phyloP scores from a whole-genome alignment of 2,888 invertebrate species.

The Gonocerus acuteangulatus region DNA sequence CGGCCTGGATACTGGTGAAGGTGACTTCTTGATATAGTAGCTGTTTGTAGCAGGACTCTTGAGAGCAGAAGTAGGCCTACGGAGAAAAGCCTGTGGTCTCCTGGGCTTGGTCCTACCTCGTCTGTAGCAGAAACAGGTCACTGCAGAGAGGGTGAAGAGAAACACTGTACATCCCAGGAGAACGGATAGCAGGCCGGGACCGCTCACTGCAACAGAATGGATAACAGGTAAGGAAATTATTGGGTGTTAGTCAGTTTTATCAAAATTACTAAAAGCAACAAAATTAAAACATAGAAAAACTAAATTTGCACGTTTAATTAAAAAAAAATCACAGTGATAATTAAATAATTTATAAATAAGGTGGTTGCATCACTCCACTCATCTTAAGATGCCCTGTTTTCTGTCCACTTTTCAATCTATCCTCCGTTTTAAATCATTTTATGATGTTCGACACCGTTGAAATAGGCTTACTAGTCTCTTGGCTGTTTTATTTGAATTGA shows the following conservation, averaged over 20 bases:
- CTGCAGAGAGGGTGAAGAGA: slow-evolving; percentile 52
- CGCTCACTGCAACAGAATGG: slow-evolving; percentile 49
- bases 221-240: neutral
- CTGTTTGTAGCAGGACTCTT: slow-evolving; percentile 75
- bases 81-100: slow-evolving; percentile 40
- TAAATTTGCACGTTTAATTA: too few relatives aligned
- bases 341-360: too few relatives aligned
- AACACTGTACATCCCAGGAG: slow-evolving; percentile 55
- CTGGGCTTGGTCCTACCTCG: slow-evolving; percentile 40
- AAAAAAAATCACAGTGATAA: too few relatives aligned
- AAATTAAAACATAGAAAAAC: too few relatives aligned
- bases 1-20: slow-evolving; percentile 66
- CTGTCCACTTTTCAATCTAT: too few relatives aligned
- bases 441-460: too few relatives aligned
- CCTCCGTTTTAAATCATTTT: too few relatives aligned
- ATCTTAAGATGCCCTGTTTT: too few relatives aligned
- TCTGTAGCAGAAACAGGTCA: slow-evolving; percentile 59
- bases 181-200: slow-evolving; percentile 54
- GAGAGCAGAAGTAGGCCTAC: slow-evolving; percentile 70
- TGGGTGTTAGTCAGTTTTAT: neutral
- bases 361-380: too few relatives aligned
- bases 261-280: too few relatives aligned
- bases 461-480: too few relatives aligned
- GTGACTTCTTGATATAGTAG: slow-evolving; percentile 87
- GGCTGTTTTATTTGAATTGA: too few relatives aligned